Evolutionary conservation across 2,888 invertebrate genomes (phyloP), one percentile per base, ranked within the genome.

Genomic region (Gonocerus acuteangulatus): DNA sequence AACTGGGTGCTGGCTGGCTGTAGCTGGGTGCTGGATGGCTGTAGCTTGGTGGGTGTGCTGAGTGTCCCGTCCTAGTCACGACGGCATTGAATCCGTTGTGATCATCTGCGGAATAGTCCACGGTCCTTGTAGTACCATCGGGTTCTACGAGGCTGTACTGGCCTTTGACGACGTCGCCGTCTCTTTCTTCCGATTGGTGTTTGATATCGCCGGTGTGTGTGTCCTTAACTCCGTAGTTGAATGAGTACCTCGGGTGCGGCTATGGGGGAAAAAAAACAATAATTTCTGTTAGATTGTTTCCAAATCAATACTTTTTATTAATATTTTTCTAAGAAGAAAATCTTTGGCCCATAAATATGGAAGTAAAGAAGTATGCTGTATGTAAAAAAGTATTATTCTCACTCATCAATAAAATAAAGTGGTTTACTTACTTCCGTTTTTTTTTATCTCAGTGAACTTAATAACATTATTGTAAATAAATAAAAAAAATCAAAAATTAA

Each of bases 191-290:
- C 67, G 84, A 80, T 67, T 86, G 86, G 70, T 82, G 82, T 74
- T 88, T 87, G 61, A 80, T 81, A 73, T 87, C 86, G 60, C 85
- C 85, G 21, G 83, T 84, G 68, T 80, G 77, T 4, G 84, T 84
- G 74, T 88, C 87, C 69, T 86, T 83, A 22, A 88, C 85, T 49
- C 87, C 87, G 70, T 87, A 88, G 1, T 84, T 80, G 73, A 85
- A 88, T 44, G 81, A 79, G 71, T 88, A 88, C 72, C 86, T 85
- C 15, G 87, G 87, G 71, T 84, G 82, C 2, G 85, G 86, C 83
- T 84, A 69, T 4, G 15, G 15, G 3, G n/a, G n/a, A 39, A 39
- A 4, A 27, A 9, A 27, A 27, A 9, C 9, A 27, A 27, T 27
- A 6, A 27, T 27, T n/a, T n/a, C n/a, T n/a, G n/a, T n/a, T n/a